Evolutionary conservation across 1,140 invertebrate genomes (phyloP).

Genomic region (Andricus grossulariae): DNA sequence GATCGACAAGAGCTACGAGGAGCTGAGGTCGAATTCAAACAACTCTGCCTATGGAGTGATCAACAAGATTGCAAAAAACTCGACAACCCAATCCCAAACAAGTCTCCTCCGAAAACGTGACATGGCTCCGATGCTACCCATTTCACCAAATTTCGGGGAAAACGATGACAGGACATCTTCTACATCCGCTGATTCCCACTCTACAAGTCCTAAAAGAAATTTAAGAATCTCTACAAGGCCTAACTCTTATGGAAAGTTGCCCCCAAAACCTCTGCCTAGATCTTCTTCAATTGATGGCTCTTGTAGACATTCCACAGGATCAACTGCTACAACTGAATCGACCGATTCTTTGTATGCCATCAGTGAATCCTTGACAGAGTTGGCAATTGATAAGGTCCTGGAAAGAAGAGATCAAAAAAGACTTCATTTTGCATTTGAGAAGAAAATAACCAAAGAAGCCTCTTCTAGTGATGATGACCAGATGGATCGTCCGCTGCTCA

Average conservation of each 20-base stretch:
- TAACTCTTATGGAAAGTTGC: slow-evolving; percentile 60
- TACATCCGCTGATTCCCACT: slow-evolving; percentile 31
- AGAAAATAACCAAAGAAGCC: slow-evolving; percentile 43
- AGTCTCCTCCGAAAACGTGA: slow-evolving; percentile 56
- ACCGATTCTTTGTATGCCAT: slow-evolving; percentile 67
- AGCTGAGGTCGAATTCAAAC: slow-evolving; percentile 48
- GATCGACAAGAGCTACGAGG: slow-evolving; percentile 69
- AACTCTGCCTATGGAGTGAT: slow-evolving; percentile 61
- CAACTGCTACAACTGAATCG: slow-evolving; percentile 64
- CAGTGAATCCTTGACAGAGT: slow-evolving; percentile 55
- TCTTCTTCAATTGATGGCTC: slow-evolving; percentile 68
- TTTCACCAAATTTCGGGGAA: slow-evolving; percentile 53
- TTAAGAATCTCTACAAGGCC: slow-evolving; percentile 40
- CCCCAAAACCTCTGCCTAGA: slow-evolving; percentile 60
- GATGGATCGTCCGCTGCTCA: slow-evolving; percentile 42
- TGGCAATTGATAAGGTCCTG: slow-evolving; percentile 35
- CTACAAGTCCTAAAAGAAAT: neutral
- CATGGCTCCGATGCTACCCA: slow-evolving; percentile 70
- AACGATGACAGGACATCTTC: slow-evolving; percentile 31
- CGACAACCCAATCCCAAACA: slow-evolving; percentile 40
- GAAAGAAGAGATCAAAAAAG: slow-evolving; percentile 37
- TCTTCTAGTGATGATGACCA: slow-evolving; percentile 54
- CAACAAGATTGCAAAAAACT: slow-evolving; percentile 56
- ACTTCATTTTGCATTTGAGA: neutral
- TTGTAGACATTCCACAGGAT: slow-evolving; percentile 64